Base-by-base conservation (phyloP, 2,113 vertebrate genomes). In the Psophia crepitans region DNA sequence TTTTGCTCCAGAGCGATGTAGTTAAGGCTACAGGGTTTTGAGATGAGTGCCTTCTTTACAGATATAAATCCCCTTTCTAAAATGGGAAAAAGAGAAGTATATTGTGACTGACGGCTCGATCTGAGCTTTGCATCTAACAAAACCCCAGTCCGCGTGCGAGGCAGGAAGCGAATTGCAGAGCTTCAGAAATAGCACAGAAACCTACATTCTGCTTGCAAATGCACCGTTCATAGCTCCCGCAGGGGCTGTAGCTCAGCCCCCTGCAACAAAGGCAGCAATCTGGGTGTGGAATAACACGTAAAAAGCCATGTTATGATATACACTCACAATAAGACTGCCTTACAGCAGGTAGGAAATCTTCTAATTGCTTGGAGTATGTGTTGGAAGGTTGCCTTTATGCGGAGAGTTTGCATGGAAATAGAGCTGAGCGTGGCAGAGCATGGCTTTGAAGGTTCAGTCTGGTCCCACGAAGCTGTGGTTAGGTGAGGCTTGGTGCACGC, bases 111-210 rank as follows among this genome's bases (percentile, higher is more conserved):
- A 93, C 84, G 95, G 78, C 71, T 94, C 90, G 77, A 12, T 64
- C 86, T 75, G 74, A 93, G 82, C 84, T 96, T 92, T 95, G 86
- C 89, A 94, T 96, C 78, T 82, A 82, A 94, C 93, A 93, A 85
- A 96, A 77, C 75, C 56, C 66, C 44, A 15, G 22, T 64, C 81
- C n/a, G 1, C 2, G 12, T 84, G 77, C 6, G 1, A 90, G 89
- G 76, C 91, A 79, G 93, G 91, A 96, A 96, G 69, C 66, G 73
- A 94, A 87, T 71, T 87, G 73, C 89, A 76, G 93, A 81, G 75
- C 78, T 94, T 93, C 84, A 91, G 84, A 96, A 96, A 91, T 83
- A 96, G 96, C 56, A 69, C 41, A 80, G 81, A 93, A 96, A 80
- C 74, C 78, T 71, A 83, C 58, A 71, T 96, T 97, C 78, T 80